Conservation (phyloP, 2,797 vertebrate genomes). For the Simalia tracyae region DNA sequence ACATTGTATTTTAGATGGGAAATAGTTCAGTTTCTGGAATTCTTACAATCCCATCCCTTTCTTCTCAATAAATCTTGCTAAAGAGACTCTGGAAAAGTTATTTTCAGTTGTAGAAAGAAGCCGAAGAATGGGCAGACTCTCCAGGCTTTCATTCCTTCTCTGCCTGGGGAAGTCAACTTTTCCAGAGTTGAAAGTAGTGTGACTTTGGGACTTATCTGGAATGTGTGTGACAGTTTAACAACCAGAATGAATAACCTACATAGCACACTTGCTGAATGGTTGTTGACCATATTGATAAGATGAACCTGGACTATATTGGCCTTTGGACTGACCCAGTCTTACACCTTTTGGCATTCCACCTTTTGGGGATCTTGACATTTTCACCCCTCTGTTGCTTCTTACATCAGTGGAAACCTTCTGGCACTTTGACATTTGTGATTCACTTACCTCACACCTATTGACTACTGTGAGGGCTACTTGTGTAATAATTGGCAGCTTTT, state of each 20-base stretch:
- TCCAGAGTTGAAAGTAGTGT: too few relatives aligned
- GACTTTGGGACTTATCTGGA: too few relatives aligned
- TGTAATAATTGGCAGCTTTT: neutral
- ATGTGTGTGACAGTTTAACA: too few relatives aligned
- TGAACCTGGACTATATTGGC: neutral
- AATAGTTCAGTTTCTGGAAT: too few relatives aligned
- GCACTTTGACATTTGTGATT: neutral
- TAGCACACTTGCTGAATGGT: neutral
- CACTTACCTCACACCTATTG: neutral
- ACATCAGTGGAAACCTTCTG: neutral
- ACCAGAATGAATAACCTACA: neutral
- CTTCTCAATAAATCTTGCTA: too few relatives aligned
- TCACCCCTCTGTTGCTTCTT: neutral
- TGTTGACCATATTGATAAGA: neutral
- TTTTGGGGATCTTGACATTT: accelerated
- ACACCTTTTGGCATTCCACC: neutral
- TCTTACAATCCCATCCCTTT: too few relatives aligned
- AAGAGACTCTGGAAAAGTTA: too few relatives aligned
- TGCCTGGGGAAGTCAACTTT: too few relatives aligned
- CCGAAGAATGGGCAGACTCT: too few relatives aligned
- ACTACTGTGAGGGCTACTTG: accelerated
- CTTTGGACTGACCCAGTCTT: neutral
- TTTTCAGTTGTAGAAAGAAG: too few relatives aligned
- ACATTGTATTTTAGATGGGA: too few relatives aligned
- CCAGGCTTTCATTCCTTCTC: too few relatives aligned